These are phyloP conservation scores for Cottus gobio DNA, from an alignment of 2,113 vertebrate species.

Conservation along the genomic window DNA sequence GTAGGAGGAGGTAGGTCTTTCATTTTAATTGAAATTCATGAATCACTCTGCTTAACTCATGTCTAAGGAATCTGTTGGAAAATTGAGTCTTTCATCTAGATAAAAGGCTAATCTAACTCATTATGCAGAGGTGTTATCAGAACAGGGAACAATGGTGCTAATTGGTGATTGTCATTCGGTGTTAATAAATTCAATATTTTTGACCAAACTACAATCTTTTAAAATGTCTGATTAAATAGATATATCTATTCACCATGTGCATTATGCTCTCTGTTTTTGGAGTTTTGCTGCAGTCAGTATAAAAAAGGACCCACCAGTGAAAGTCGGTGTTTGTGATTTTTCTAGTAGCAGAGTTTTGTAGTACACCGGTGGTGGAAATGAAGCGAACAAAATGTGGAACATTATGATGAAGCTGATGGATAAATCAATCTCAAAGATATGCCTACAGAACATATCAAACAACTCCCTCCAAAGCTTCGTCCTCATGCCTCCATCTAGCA, in stretches of 20 bases:
- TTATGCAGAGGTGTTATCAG: conserved; percentile 85
- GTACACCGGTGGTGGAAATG: not conserved
- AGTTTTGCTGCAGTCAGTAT: conserved; percentile 2
- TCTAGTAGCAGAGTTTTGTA: conserved; percentile 16
- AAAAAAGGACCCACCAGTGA: not conserved
- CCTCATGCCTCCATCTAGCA: conserved; percentile 49
- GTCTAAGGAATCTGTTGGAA: conserved; percentile 82
- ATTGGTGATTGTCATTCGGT: conserved; percentile 80
- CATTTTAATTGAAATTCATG: conserved; percentile 87
- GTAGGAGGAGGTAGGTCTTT: conserved; percentile 81
- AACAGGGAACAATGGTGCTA: conserved; percentile 81
- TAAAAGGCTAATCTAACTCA: conserved; percentile 87
- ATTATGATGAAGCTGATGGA: conserved; percentile 22
- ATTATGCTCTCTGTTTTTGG: conserved; percentile 15
- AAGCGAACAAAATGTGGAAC: conserved; percentile 1
- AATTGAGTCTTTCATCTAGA: conserved; percentile 86
- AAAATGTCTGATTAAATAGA: conserved; percentile 56
- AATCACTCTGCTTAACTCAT: conserved; percentile 81
- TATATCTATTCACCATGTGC: conserved; percentile 9
- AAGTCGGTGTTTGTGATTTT: conserved; percentile 41
- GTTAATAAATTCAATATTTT: conserved; percentile 78
- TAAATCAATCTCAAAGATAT: conserved; percentile 51
- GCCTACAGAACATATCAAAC: conserved; percentile 51
- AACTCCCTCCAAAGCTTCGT: conserved; percentile 45
- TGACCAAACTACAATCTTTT: conserved; percentile 58